phyloP scores from a whole-genome alignment of 2,888 invertebrate genomes.

The Zonitis immaculata region DNA sequence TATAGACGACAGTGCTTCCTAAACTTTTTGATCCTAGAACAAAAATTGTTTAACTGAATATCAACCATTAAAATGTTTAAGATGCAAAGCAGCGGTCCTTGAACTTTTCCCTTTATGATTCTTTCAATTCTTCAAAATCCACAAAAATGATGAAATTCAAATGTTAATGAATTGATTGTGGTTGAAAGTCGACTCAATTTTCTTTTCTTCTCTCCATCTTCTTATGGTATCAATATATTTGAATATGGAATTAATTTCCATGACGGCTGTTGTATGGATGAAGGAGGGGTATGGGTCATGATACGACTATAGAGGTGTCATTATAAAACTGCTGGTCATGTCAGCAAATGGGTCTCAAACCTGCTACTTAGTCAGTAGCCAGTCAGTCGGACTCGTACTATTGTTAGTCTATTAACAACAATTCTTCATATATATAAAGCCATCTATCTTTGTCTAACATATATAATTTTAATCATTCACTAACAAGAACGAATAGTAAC shows the following conservation, averaged over 20 bases:
- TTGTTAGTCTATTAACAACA: slow-evolving; percentile 38
- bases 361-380: slow-evolving; percentile 50
- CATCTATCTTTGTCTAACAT: slow-evolving; percentile 26
- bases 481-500: background rate
- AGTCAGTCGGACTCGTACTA: slow-evolving; percentile 45
- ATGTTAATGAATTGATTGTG: background rate
- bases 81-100: no score
- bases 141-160: no score
- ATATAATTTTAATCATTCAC: background rate
- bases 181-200: no score
- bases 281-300: slow-evolving; percentile 41
- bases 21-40: no score
- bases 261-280: slow-evolving; percentile 41
- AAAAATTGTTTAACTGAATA: no score
- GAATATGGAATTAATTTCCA: slow-evolving; percentile 46
- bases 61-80: no score
- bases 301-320: slow-evolving; percentile 46
- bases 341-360: slow-evolving; percentile 49
- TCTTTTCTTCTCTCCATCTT: no score
- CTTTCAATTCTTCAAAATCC: no score
- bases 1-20: no score
- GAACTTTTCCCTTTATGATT: no score
- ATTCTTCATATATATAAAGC: slow-evolving; percentile 31
- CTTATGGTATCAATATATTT: slow-evolving; percentile 14
- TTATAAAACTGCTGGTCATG: slow-evolving; percentile 49